phyloP scores from a whole-genome alignment of 2,113 vertebrate genomes.

The Centropristis striata region DNA sequence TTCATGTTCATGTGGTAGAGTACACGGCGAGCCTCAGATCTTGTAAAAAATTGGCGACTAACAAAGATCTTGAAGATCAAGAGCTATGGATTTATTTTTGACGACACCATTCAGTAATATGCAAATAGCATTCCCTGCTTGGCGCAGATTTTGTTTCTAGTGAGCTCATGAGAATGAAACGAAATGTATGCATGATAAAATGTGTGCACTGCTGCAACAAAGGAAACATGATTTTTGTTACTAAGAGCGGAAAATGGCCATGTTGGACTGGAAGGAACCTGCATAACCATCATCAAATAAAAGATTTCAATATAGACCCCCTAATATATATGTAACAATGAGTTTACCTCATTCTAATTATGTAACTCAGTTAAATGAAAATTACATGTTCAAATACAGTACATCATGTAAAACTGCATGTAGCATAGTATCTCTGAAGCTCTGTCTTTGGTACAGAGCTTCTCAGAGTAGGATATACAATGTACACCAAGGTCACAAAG shows the following conservation, averaged over 20 bases:
- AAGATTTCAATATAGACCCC: neutral
- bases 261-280: conserved; percentile 11
- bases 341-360: neutral
- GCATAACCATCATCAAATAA: neutral
- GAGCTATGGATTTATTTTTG: conserved; percentile 59
- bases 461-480: neutral
- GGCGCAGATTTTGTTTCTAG: conserved; percentile 13
- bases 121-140: conserved; percentile 56
- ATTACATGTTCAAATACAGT: neutral
- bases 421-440: neutral
- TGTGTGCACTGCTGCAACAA: conserved; percentile 35
- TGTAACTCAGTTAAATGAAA: neutral
- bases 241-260: neutral
- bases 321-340: neutral
- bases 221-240: conserved; percentile 22
- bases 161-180: conserved; percentile 16
- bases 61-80: conserved; percentile 65
- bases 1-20: conserved; percentile 29
- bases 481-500: neutral
- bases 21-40: conserved; percentile 59
- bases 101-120: conserved; percentile 64
- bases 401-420: neutral
- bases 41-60: conserved; percentile 37
- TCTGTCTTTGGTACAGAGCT: neutral
- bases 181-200: conserved; percentile 38